Evolutionary conservation across 2,113 vertebrate species (phyloP).

Genomic region (Gnathonemus echidnorhynchus): DNA sequence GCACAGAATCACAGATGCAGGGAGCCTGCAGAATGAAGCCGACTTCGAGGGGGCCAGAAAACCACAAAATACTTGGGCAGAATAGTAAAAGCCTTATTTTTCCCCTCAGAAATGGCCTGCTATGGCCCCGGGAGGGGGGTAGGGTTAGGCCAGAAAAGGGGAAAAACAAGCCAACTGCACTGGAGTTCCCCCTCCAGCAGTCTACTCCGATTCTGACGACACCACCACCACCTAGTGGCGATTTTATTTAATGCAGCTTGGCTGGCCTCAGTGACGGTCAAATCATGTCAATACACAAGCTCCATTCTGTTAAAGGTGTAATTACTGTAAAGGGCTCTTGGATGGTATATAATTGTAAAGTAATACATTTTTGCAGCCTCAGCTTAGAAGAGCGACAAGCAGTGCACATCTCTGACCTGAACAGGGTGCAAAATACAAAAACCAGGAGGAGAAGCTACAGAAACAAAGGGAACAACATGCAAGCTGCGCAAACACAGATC

Average conservation of each 20-base stretch:
- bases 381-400: not conserved
- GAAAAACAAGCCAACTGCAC: not conserved
- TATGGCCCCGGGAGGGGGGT: not conserved
- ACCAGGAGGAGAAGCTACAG: not conserved
- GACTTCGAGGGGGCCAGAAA: not conserved
- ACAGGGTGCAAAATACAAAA: not conserved
- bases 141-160: not conserved
- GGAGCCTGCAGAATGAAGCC: not conserved
- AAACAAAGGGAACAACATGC: not conserved
- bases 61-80: not conserved
- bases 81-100: not conserved
- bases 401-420: not conserved
- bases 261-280: too few relatives aligned
- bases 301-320: not conserved
- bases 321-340: not conserved
- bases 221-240: slow-evolving; percentile 42
- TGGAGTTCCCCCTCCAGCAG: slow-evolving; percentile 8
- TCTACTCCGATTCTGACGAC: not conserved
- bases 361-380: not conserved
- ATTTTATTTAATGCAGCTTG: not conserved
- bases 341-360: not conserved
- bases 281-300: not conserved
- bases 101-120: not conserved
- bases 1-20: not conserved
- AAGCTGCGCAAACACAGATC: not conserved